These are phyloP conservation scores for Lasioglossum malachurum DNA, from an alignment of 2,888 invertebrate genomes.

Conservation along the genomic window DNA sequence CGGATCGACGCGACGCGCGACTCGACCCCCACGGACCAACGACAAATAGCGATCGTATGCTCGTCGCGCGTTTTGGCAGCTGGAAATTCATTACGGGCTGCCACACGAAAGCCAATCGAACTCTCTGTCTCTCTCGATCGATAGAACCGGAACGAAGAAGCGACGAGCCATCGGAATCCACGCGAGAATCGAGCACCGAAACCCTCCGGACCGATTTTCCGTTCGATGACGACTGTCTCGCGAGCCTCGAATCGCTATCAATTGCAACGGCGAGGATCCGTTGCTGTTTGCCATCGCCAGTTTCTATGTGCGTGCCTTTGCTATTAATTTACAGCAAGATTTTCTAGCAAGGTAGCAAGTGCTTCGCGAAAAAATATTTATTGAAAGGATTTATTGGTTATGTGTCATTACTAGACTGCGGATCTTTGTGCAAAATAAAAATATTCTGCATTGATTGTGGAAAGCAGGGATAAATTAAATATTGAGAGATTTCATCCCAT, in stretches of 20 bases:
- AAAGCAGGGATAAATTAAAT: too few relatives aligned
- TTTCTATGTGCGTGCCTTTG: not conserved
- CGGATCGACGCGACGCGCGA: not conserved
- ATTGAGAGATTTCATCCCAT: too few relatives aligned
- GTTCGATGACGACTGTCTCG: slow-evolving; percentile 10
- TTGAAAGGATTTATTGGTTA: too few relatives aligned
- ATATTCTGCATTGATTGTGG: too few relatives aligned
- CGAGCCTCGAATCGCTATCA: not conserved
- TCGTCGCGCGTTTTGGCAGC: slow-evolving; percentile 56
- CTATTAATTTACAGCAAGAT: too few relatives aligned
- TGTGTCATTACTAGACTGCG: too few relatives aligned
- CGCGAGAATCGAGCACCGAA: not conserved
- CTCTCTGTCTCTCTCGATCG: not conserved
- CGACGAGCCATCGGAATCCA: not conserved
- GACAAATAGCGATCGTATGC: slow-evolving; percentile 59
- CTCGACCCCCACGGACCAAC: slow-evolving; percentile 14
- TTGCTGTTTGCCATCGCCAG: not conserved
- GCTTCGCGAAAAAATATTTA: too few relatives aligned
- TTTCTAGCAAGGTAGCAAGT: too few relatives aligned
- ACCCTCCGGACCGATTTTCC: not conserved
- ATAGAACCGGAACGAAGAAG: not conserved
- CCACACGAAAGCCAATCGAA: slow-evolving; percentile 19
- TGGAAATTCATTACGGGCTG: slow-evolving; percentile 60
- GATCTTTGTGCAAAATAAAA: too few relatives aligned
- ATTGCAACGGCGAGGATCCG: not conserved